Evolutionary conservation across 2,888 invertebrate genomes (phyloP).

Genomic region (Caenorhabditis sp.): DNA sequence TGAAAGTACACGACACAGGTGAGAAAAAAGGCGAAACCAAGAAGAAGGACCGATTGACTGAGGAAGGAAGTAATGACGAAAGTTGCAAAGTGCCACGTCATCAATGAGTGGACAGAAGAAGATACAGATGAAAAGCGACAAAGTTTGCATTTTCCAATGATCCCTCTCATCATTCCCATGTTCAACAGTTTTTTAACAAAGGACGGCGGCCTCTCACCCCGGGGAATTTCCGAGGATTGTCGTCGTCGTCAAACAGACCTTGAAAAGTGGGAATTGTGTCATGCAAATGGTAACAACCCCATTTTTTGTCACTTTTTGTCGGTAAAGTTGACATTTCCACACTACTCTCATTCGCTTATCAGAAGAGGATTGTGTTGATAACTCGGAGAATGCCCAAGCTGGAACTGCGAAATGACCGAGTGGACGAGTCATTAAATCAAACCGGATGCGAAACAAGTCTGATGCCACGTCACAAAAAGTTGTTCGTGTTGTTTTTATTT

Average conservation of each 20-base stretch:
- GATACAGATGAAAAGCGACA: neutral
- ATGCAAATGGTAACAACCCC: constrained; percentile 5
- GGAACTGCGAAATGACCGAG: neutral
- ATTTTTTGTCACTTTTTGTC: neutral
- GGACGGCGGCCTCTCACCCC: too few species aligned
- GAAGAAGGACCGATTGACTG: too few species aligned
- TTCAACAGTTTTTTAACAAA: neutral
- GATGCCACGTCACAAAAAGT: constrained; percentile 3
- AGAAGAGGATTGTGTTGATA: neutral
- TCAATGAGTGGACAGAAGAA: neutral
- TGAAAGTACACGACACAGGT: neutral
- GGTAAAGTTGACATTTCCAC: neutral
- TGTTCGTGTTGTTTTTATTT: neutral
- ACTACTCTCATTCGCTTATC: neutral
- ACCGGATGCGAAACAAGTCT: neutral
- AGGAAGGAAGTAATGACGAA: constrained; percentile 1
- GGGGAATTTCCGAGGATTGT: neutral
- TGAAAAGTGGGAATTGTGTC: constrained; percentile 9
- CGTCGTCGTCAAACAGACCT: constrained; percentile 21
- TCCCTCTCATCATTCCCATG: neutral
- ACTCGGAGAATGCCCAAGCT: neutral
- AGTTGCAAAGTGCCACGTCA: neutral
- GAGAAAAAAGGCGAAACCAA: too few species aligned
- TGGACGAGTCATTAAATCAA: too few species aligned
- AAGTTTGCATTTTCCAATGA: neutral